Base-by-base conservation (phyloP, 2,888 invertebrate genomes). In the Craniophora ligustri region DNA sequence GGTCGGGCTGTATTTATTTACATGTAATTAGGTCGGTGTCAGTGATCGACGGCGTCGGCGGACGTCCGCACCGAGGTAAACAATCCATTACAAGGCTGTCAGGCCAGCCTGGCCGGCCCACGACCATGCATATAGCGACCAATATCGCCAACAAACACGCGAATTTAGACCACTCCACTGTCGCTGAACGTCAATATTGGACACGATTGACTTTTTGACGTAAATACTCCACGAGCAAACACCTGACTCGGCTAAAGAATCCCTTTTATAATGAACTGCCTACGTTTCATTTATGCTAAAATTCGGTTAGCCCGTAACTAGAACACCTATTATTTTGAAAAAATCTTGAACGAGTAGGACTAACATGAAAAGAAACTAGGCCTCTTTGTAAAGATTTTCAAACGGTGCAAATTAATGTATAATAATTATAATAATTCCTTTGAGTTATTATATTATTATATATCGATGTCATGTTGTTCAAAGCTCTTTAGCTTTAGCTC, bases 1-100 rank as follows among this genome's bases (percentile, higher is more conserved):
- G 72, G 59, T 53, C 65, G 63, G 66, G 69, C 72, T 81, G 88
- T 88, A 89, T 90, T 88, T 89, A 89, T 89, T 91, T 89, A 87
- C 88, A 90, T 89, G 87, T 91, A 91, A 92, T 91, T 88, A 91
- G 88, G 86, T 85, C 84, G 83, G 76, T 82, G 86, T 83, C 86
- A 84, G 87, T 89, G 89, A 90, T 89, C 85, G 89, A 89, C 89
- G 87, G 81, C 79, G 81, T 77, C 71, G 75, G 76, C 84, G 81
- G 83, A 85, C 83, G 85, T 87, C 85, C 87, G 85, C 79, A 81
- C 75, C 76, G 82, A 84, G 82, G 86, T 87, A 87, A 86, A 89
- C 90, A 88, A 89, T 91, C 87, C 87, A 90, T 90, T 90, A 90
- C 86, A 72, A 70, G 59, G 78, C 88, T 87, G 89, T 86, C 89